A percentile compares a stretch with the other conserved stretches of the same genome.
These are phyloP conservation scores for Melipona quadrifasciata DNA, from an alignment of 1,140 invertebrate species.

Conservation along the genomic window DNA sequence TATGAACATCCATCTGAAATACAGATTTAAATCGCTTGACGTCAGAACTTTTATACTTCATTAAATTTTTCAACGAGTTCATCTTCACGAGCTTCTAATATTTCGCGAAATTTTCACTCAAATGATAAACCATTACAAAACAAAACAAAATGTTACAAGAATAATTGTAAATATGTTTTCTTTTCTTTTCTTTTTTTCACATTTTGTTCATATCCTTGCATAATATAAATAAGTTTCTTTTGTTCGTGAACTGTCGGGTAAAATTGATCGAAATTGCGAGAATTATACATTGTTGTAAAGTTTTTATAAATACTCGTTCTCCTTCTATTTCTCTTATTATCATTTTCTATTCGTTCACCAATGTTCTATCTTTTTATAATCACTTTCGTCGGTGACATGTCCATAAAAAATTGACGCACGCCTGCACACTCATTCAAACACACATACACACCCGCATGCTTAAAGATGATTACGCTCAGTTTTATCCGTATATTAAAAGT, in stretches of 20 bases:
- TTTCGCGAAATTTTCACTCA: not conserved
- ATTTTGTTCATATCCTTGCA: not conserved
- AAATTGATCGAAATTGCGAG: not conserved
- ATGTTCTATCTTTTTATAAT: not conserved
- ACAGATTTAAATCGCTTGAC: not conserved
- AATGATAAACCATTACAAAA: not conserved
- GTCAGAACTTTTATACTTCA: not conserved
- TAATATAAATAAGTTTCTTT: not conserved
- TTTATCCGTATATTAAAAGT: not conserved
- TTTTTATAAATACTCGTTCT: not conserved
- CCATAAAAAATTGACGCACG: constrained; percentile 20
- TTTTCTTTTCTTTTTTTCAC: not conserved
- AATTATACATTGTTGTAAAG: not conserved
- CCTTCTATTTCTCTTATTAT: not conserved
- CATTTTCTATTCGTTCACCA: not conserved
- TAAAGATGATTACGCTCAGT: not conserved
- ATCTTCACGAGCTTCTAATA: not conserved
- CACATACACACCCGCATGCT: not conserved
- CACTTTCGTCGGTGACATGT: not conserved
- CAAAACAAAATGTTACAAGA: not conserved
- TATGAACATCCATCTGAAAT: not conserved
- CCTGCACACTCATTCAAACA: not conserved
- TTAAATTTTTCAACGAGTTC: not conserved
- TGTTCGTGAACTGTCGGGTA: not conserved
- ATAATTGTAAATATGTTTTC: too few relatives aligned